A percentile compares a stretch with the other conserved stretches of the same genome.
phyloP scores from a whole-genome alignment of 1,140 invertebrate species.

The Lepidurus apus region DNA sequence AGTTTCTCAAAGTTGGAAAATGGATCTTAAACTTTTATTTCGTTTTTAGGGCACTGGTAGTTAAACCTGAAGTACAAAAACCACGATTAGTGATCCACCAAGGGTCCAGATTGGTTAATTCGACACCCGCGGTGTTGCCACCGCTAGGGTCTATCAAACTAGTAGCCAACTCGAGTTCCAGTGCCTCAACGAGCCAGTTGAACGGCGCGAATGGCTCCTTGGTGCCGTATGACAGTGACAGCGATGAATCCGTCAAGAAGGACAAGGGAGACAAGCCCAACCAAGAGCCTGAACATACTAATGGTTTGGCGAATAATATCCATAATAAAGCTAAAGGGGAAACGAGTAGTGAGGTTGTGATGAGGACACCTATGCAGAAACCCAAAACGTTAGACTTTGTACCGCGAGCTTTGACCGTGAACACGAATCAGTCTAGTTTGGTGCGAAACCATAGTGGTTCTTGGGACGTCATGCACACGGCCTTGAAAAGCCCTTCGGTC shows the following conservation, averaged over 20 bases:
- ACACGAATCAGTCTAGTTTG: conserved; percentile 25
- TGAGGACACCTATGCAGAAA: conserved; percentile 20
- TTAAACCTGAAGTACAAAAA: conserved; percentile 22
- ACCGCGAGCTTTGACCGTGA: conserved; percentile 33
- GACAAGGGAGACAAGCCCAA: background rate
- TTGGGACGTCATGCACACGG: conserved; percentile 34
- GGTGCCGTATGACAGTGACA: conserved; percentile 33
- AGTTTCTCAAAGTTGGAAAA: background rate
- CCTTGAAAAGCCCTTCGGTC: conserved; percentile 32
- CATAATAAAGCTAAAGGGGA: background rate
- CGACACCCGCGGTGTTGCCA: background rate
- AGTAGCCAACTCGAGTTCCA: background rate
- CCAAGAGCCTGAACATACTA: conserved; percentile 30
- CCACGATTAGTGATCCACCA: conserved; percentile 27
- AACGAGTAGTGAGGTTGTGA: background rate
- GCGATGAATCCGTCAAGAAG: conserved; percentile 25
- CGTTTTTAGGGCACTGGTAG: background rate
- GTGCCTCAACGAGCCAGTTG: background rate
- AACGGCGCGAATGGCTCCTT: conserved; percentile 21
- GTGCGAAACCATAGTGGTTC: conserved; percentile 30
- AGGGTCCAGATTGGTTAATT: conserved; percentile 12
- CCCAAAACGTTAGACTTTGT: conserved; percentile 30
- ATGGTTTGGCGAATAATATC: background rate
- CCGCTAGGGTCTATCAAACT: background rate
- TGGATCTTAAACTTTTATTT: background rate